Evolutionary conservation across 2,797 vertebrate species (phyloP).

Genomic region (Syncerus caffer): DNA sequence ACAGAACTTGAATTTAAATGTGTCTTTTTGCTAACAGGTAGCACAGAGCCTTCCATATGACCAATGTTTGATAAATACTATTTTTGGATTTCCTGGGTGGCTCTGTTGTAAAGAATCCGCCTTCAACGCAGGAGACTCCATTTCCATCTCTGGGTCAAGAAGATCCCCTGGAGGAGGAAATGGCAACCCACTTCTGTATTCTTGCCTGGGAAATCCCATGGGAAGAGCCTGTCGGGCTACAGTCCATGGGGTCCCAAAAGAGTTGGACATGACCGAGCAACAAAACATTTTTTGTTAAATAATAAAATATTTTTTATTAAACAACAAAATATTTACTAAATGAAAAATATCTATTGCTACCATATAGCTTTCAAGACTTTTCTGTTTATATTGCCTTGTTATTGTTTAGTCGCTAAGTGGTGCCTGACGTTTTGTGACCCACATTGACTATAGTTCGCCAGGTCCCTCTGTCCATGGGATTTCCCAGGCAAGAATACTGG

Average conservation of each 20-base stretch:
- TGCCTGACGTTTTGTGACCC: not conserved
- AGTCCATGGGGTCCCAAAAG: not conserved
- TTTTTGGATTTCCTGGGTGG: not conserved
- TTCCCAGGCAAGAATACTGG: not conserved
- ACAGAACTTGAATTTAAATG: conserved; percentile 8
- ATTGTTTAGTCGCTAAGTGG: not conserved
- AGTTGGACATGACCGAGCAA: not conserved
- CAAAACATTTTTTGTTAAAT: not conserved
- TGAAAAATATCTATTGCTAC: not conserved
- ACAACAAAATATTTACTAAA: not conserved
- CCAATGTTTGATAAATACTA: not conserved
- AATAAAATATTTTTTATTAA: not conserved
- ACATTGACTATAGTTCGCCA: not conserved
- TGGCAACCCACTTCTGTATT: not conserved
- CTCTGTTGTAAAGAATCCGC: not conserved
- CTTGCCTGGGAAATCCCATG: not conserved
- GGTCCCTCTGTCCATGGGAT: not conserved
- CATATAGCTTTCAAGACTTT: not conserved
- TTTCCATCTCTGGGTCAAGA: not conserved
- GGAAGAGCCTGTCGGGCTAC: not conserved
- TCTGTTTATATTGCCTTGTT: not conserved
- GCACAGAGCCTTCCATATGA: not conserved
- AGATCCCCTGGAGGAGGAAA: not conserved
- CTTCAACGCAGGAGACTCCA: not conserved
- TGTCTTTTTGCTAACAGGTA: not conserved